Evolutionary conservation across 1,140 invertebrate genomes (phyloP).

Genomic region (Mactra quadrangularis): DNA sequence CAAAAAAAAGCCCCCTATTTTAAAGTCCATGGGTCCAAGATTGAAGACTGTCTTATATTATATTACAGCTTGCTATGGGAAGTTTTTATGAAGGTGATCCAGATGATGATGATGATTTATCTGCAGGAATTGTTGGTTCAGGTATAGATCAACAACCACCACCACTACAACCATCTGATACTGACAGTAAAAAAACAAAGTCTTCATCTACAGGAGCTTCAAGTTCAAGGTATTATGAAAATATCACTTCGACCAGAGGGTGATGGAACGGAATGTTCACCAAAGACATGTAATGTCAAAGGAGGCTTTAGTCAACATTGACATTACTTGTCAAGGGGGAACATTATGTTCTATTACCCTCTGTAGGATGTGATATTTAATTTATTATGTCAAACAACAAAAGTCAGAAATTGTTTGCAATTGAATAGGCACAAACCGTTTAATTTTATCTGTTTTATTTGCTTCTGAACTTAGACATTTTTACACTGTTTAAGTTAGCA

Average conservation of each 20-base stretch:
- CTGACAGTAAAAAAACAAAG: conserved; percentile 29
- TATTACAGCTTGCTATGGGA: conserved; percentile 74
- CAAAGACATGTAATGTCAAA: neutral
- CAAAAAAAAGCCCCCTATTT: too few species aligned
- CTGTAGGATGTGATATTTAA: too few species aligned
- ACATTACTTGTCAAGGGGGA: too few species aligned
- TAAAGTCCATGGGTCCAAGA: too few species aligned
- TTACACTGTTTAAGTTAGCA: neutral
- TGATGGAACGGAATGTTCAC: neutral
- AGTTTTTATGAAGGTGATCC: conserved; percentile 77
- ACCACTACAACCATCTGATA: neutral
- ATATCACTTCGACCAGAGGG: neutral
- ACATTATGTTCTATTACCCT: too few species aligned
- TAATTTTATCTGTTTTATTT: too few species aligned
- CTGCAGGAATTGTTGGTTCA: neutral
- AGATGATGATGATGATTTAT: conserved; percentile 72
- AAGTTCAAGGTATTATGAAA: conserved; percentile 15
- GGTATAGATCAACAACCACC: neutral
- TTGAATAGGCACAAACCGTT: too few species aligned
- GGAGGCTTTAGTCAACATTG: too few species aligned
- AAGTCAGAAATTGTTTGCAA: too few species aligned
- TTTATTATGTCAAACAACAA: too few species aligned
- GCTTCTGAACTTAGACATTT: too few species aligned
- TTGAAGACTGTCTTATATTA: too few species aligned
- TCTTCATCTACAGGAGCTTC: neutral